Conservation (phyloP, 2,113 vertebrate species). For the pig (Sus scrofa) region T2T-Sscrofa CM000816.6:19976001-19976500, state of each 20-base stretch:
- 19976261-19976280: background rate
- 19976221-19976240: background rate
- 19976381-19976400: background rate
- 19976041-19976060: too few species aligned
- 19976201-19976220: background rate
- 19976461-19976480: background rate
- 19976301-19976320: background rate
- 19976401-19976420: background rate
- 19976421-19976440: background rate
- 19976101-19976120: background rate
- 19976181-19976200: accelerated
- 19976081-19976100: background rate
- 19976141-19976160: background rate
- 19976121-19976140: background rate
- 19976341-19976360: background rate
- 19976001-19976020: background rate
- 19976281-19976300: background rate
- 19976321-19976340: background rate
- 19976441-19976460: background rate
- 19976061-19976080: background rate
- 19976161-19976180: background rate
- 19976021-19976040: too few species aligned
- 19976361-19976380: background rate
- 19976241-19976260: background rate
- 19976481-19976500: background rate